Conservation (phyloP, 1,140 invertebrate genomes). For the Drosophila punjabiensis region DNA sequence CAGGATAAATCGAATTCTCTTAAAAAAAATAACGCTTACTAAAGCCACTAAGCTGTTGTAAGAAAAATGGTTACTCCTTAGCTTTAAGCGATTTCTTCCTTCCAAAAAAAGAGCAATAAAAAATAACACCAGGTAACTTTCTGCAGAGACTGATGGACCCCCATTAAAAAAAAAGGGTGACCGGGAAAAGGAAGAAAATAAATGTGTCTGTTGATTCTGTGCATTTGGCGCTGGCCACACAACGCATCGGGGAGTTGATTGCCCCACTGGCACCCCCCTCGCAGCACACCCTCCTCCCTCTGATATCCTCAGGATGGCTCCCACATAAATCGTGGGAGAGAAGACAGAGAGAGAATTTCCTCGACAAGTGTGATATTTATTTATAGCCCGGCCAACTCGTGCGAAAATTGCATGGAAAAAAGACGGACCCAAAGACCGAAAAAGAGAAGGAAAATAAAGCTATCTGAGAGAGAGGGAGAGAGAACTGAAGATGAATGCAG, state of each 20-base stretch:
- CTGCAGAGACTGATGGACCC: constrained; percentile 14
- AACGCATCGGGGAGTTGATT: constrained; percentile 29
- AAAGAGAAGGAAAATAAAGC: background rate
- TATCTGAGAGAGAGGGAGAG: background rate
- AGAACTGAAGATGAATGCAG: constrained; percentile 63
- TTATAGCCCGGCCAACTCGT: constrained; percentile 63
- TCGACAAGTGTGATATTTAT: constrained; percentile 76
- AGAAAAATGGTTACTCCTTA: background rate
- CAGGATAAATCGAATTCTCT: background rate
- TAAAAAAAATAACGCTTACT: background rate
- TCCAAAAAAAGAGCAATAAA: constrained; percentile 2
- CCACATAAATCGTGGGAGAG: constrained; percentile 67
- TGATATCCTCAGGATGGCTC: constrained; percentile 46
- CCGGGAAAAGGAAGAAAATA: constrained; percentile 45
- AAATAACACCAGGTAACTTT: constrained; percentile 13
- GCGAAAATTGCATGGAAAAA: constrained; percentile 36
- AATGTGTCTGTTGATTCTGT: constrained; percentile 74
- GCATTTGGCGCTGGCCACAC: constrained; percentile 55
- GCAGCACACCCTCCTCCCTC: background rate
- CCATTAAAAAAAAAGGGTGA: constrained; percentile 13
- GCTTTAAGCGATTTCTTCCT: background rate
- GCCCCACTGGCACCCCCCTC: constrained; percentile 8
- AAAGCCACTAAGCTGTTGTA: background rate
- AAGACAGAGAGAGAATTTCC: constrained; percentile 55
- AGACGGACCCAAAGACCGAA: constrained; percentile 4